Conservation (phyloP, 2,888 invertebrate genomes). For the Zaprionus obscuricornis region DNA sequence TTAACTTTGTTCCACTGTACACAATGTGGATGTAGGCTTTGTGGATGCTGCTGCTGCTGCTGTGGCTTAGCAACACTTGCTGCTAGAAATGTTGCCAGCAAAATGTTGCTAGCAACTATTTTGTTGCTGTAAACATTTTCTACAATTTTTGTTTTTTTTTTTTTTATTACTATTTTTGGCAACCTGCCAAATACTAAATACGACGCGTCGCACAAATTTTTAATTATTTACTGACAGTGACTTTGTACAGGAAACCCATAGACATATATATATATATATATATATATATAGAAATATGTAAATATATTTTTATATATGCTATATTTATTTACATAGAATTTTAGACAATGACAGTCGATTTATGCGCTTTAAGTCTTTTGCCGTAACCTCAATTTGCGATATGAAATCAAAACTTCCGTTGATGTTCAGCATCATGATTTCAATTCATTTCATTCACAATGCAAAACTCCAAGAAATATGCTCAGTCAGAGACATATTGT, state of each 20-base stretch:
- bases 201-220: constrained; percentile 6
- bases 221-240: constrained; percentile 26
- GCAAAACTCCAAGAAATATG: constrained; percentile 60
- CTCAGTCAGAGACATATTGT: constrained; percentile 37
- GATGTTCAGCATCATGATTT: constrained; percentile 56
- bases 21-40: constrained; percentile 48
- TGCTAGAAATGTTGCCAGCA: constrained; percentile 14
- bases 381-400: constrained; percentile 47
- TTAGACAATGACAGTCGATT: constrained; percentile 25
- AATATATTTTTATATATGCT: neutral
- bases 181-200: constrained; percentile 32
- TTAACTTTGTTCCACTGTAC: constrained; percentile 27
- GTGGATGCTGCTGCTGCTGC: constrained; percentile 45
- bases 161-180: constrained; percentile 10
- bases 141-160: too few relatives aligned
- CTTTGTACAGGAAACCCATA: constrained; percentile 40
- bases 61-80: constrained; percentile 31
- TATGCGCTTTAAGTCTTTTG: constrained; percentile 26
- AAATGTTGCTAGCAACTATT: constrained; percentile 20
- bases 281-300: neutral
- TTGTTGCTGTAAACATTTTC: constrained; percentile 16
- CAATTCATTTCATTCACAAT: constrained; percentile 54
- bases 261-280: constrained; percentile 2
- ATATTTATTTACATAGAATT: neutral
- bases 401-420: constrained; percentile 67